Evolutionary conservation across 2,797 vertebrate species (phyloP), one percentile per base, ranked within the genome.

Genomic region (Nyctalus aviator): DNA sequence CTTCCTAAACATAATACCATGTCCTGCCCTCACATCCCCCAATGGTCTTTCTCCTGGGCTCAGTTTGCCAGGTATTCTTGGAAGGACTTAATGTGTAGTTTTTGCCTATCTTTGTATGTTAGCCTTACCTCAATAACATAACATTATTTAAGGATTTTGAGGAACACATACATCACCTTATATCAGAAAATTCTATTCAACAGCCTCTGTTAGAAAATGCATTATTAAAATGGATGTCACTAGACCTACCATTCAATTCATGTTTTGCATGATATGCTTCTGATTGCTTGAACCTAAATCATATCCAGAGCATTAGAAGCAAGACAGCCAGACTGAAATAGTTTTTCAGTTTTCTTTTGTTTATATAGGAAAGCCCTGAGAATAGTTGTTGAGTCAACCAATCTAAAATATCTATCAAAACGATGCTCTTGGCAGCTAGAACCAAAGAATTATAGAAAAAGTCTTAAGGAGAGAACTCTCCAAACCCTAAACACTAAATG

Each of bases 101-200:
- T 68, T 69, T 41, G 21, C 27, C 11, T 35, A 44, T 76, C 17
- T 48, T 57, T 81, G 17, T n/a, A 3, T 50, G 64, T 84, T 66
- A 14, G 27, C 27, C 44, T 84, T 85, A 25, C 17, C 46, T 79
- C 30, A 37, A 27, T 76, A 84, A 81, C 20, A 20, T 2, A 75
- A 30, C 35, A 32, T 17, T 66, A 84, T 15, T 18, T n/a, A 84
- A 69, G 8, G 4, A 77, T 37, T 84, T 53, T 75, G n/a, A 88
- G 8, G 6, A 72, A 46, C 23, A 12, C 23, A 71, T 18, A 15
- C 3, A 62, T 71, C n/a, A 48, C 8, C 5, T 75, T 37, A 37
- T 23, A 84, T 44, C 9, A 75, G 41, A 96, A 96, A 91, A 77
- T 27, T 27, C n/a, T 88, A 23, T 50, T 68, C 9, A 72, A 77